Percentiles rank a stretch among this genome's conserved stretches.
phyloP scores from a whole-genome alignment of 2,797 vertebrate species.

The Agapornis canus region DNA sequence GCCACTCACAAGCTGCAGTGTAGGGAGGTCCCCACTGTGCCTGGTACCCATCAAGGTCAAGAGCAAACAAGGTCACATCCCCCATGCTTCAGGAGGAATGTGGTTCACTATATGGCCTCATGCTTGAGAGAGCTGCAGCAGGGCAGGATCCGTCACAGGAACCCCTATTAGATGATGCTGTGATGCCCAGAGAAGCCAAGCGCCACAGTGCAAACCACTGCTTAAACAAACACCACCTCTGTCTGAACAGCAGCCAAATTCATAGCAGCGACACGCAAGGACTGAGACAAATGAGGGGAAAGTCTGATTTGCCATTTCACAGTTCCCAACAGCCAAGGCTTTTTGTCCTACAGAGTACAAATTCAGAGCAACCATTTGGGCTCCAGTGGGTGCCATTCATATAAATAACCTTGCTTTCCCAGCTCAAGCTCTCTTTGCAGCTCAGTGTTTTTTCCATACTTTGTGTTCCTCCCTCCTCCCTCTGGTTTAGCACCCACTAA shows the following conservation, averaged over 20 bases:
- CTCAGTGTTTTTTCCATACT: not conserved
- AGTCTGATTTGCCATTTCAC: not conserved
- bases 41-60: accelerated
- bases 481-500: not conserved
- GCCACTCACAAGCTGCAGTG: not conserved
- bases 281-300: not conserved
- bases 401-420: not conserved
- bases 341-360: not conserved
- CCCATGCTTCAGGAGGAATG: not conserved
- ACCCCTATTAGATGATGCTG: not conserved
- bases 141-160: not conserved
- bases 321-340: not conserved
- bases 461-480: not conserved
- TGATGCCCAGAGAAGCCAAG: not conserved
- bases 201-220: not conserved
- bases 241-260: not conserved
- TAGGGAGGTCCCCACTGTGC: not conserved
- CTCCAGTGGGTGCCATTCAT: not conserved
- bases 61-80: not conserved
- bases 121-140: not conserved
- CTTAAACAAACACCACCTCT: not conserved
- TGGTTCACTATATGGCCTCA: accelerated
- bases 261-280: not conserved
- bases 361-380: not conserved
- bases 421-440: not conserved